A percentile compares a stretch with the other conserved stretches of the same genome.
phyloP scores from a whole-genome alignment of 37 sponge, comb jelly and placozoan species.

The Axinella damicornis region DNA sequence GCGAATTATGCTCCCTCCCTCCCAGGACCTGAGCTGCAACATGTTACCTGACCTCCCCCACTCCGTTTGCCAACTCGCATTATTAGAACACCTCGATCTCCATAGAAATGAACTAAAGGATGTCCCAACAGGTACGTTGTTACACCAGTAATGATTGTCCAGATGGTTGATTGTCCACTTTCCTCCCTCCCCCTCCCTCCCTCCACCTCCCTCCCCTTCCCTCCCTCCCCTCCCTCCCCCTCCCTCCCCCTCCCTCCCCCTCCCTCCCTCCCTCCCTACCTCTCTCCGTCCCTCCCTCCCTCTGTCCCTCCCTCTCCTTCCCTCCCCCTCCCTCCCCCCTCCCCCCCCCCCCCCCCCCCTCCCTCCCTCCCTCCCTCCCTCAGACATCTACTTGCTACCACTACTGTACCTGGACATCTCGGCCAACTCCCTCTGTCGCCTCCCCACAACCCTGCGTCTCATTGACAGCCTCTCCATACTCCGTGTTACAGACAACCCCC shows the following conservation, averaged over 20 bases:
- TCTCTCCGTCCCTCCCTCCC: too few species aligned
- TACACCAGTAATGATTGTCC: background rate
- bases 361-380: constrained; percentile 53
- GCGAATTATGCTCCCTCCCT: background rate
- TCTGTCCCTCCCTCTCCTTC: too few species aligned
- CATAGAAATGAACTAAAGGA: constrained; percentile 68
- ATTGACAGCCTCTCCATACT: constrained; percentile 43
- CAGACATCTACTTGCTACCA: constrained; percentile 36
- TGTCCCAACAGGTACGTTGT: constrained; percentile 52
- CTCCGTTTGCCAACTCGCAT: constrained; percentile 42
- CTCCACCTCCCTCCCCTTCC: too few species aligned
- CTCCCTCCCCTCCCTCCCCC: too few species aligned
- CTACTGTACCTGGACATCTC: constrained; percentile 70
- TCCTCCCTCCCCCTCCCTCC: too few species aligned
- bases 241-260: too few species aligned
- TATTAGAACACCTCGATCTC: constrained; percentile 55
- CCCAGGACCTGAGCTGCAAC: constrained; percentile 76
- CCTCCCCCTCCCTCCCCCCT: background rate
- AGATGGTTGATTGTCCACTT: too few species aligned
- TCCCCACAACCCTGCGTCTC: constrained; percentile 49
- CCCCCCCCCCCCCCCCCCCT: constrained; percentile 46
- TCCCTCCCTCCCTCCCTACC: too few species aligned
- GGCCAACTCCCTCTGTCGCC: constrained; percentile 45
- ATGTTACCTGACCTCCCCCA: constrained; percentile 55
- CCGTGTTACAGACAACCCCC: constrained; percentile 62